Conservation (phyloP, 2,888 invertebrate genomes). For the Gastrophysa polygoni region DNA sequence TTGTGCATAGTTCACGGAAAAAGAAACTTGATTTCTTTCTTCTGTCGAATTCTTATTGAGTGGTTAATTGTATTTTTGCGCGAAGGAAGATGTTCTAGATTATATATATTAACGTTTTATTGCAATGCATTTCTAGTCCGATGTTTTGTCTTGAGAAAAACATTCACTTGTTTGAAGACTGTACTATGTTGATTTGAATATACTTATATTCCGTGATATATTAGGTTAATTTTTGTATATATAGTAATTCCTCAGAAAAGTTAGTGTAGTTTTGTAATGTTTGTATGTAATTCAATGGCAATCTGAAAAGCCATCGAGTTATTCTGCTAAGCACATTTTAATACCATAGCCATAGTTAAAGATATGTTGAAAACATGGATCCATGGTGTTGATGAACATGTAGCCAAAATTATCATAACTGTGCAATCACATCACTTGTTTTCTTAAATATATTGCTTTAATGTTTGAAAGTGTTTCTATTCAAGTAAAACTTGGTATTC, state of each 20-base stretch:
- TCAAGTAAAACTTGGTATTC: no score
- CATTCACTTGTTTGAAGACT: constrained; percentile 28
- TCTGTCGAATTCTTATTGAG: constrained; percentile 3
- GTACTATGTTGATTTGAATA: constrained; percentile 36
- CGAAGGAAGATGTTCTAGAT: constrained; percentile 10
- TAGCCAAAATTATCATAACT: no score
- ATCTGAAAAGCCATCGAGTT: background rate
- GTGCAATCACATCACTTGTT: constrained; percentile 8
- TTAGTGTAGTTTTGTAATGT: constrained; percentile 41
- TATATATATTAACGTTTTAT: constrained; percentile 23
- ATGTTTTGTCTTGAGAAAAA: constrained; percentile 10
- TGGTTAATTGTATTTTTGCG: constrained; percentile 20
- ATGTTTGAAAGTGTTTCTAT: constrained; percentile 14
- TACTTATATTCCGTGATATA: constrained; percentile 39
- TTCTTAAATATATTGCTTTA: constrained; percentile 33
- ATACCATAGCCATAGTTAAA: background rate
- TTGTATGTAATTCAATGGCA: constrained; percentile 35
- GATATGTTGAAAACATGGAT: constrained; percentile 1
- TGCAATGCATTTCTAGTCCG: constrained; percentile 41
- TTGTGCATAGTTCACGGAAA: constrained; percentile 6
- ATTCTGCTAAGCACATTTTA: background rate
- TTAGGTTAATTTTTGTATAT: constrained; percentile 36
- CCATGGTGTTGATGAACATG: background rate
- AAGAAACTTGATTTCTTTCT: constrained; percentile 2
- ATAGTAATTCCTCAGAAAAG: constrained; percentile 32